Percentiles rank a stretch among this genome's conserved stretches.
These are phyloP conservation scores for Sula dactylatra DNA, from an alignment of 2,113 vertebrate species.

Conservation along the genomic window DNA sequence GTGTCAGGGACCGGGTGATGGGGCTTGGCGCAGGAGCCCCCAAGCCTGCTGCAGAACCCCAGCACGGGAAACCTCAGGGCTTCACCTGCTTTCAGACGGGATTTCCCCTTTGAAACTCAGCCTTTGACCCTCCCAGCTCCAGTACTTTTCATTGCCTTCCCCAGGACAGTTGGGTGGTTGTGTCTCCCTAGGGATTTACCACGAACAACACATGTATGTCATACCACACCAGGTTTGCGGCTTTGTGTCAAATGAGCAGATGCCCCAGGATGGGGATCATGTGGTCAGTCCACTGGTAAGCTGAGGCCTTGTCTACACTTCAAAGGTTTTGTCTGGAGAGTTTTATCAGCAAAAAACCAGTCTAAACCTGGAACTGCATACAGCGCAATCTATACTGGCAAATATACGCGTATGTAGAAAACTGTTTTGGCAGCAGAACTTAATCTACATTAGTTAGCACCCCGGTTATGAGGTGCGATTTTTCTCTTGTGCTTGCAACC, in stretches of 20 bases:
- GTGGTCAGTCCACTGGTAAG: neutral
- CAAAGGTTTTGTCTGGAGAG: neutral
- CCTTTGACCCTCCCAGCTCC: neutral
- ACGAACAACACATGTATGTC: fast-evolving
- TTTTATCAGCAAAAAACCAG: neutral
- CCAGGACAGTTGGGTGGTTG: neutral
- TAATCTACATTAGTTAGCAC: neutral
- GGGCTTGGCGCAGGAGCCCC: fast-evolving
- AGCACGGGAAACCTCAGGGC: neutral
- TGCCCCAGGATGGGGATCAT: fast-evolving
- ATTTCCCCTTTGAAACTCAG: neutral
- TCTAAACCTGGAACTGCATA: neutral
- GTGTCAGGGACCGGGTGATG: fast-evolving
- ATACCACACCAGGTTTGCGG: fast-evolving
- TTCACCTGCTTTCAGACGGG: neutral
- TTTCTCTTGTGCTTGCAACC: neutral
- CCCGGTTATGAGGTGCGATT: neutral
- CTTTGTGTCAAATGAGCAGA: neutral
- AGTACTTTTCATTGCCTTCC: neutral
- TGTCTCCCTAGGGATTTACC: neutral
- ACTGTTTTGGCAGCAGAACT: neutral
- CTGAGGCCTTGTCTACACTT: neutral
- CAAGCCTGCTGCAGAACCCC: neutral
- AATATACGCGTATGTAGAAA: fast-evolving
- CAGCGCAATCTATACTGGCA: neutral